Evolutionary conservation across 2,888 invertebrate genomes (phyloP), one percentile per base, ranked within the genome.

Genomic region (Zygothrica quintamaculata): DNA sequence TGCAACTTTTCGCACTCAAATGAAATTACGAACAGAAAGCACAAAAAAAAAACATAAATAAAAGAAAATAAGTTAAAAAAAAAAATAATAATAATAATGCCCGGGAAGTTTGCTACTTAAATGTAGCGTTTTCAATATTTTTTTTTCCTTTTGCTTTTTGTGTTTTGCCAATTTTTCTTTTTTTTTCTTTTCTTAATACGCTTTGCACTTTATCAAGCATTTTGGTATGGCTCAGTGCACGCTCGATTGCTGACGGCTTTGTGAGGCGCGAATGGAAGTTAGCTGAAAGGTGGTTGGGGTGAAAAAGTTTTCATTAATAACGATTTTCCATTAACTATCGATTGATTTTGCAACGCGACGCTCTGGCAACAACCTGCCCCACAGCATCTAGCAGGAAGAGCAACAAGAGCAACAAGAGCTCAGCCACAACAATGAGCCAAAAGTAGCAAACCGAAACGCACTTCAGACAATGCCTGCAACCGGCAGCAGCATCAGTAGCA

Each of bases 291-390:
- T n/a, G n/a, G n/a, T n/a, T 42, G 65, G 53, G 70, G 43, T 82
- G 29, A 53, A 59, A 80, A 90, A 89, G 65, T 89, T 90, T 89
- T 89, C 90, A 90, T 90, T 90, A 90, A 90, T 90, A 90, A 90
- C 89, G 90, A 90, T 90, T 90, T 90, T 90, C 90, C 90, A 90
- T 90, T 90, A 90, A 90, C 88, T 89, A 90, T 90, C 90, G 90
- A 90, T 90, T 90, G 90, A 90, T 90, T 90, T 89, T 76, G 81
- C 82, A 82, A 82, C 85, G 81, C 57, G 64, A 44, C 43, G 37
- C 65, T 43, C 59, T 55, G 5, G 3, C 18, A 22, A 22, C 18
- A 22, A 22, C 18, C 18, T 22, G 18, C 65, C 40, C 56, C 58
- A 51, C 80, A 76, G 68, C 81, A 80, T 66, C 72, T 62, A 57